These are phyloP conservation scores for Halichoerus grypus DNA, from an alignment of 2,113 vertebrate species.

Conservation along the genomic window DNA sequence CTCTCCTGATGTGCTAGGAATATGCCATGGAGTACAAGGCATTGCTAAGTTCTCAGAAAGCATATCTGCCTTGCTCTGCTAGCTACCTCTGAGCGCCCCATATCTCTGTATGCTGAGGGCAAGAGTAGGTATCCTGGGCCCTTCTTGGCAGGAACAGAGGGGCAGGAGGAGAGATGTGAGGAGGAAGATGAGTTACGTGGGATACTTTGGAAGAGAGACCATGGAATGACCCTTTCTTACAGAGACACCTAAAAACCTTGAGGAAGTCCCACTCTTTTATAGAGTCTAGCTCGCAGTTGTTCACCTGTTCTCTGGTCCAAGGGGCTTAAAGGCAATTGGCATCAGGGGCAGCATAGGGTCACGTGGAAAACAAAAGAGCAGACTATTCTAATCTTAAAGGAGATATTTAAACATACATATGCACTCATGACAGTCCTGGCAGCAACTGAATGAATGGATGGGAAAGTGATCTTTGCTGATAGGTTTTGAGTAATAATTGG, in stretches of 20 bases:
- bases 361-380: slow-evolving; percentile 83
- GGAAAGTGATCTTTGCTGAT: slow-evolving; percentile 53
- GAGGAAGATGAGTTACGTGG: neutral
- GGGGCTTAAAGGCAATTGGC: slow-evolving; percentile 82
- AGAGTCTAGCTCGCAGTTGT: slow-evolving; percentile 88
- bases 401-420: slow-evolving; percentile 64
- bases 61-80: neutral
- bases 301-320: slow-evolving; percentile 88
- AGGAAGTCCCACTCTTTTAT: slow-evolving; percentile 88
- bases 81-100: neutral
- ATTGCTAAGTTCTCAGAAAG: slow-evolving; percentile 18
- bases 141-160: slow-evolving; percentile 71
- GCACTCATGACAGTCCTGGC: neutral
- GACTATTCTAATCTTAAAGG: slow-evolving; percentile 85
- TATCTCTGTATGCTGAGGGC: slow-evolving; percentile 10
- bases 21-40: neutral
- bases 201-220: neutral
- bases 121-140: slow-evolving; percentile 36
- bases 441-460: slow-evolving; percentile 38
- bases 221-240: slow-evolving; percentile 89
- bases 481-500: neutral
- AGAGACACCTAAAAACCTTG: slow-evolving; percentile 89
- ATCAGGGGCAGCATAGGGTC: slow-evolving; percentile 80
- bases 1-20: neutral
- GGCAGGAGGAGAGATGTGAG: slow-evolving; percentile 49